These are phyloP conservation scores for Cynopterus brachyotis DNA, from an alignment of 2,113 vertebrate species.

Conservation along the genomic window DNA sequence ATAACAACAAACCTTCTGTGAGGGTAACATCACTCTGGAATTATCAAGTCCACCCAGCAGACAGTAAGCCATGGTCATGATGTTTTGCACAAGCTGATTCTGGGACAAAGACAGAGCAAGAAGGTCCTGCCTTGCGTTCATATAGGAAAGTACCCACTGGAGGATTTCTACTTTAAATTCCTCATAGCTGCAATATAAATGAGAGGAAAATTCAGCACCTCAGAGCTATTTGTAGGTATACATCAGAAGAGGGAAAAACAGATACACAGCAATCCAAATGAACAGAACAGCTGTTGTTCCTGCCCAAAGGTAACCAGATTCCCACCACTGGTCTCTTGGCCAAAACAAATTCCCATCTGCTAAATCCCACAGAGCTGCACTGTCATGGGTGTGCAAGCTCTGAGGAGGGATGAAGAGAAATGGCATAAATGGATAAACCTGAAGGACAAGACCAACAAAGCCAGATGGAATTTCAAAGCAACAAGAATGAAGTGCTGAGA, in stretches of 20 bases:
- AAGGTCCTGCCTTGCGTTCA: neutral
- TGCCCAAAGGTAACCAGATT: neutral
- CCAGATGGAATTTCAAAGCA: neutral
- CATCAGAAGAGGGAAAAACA: neutral
- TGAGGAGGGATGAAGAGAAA: neutral
- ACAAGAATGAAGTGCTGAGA: neutral
- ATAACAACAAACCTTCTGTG: neutral
- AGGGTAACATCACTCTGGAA: neutral
- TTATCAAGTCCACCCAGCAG: neutral
- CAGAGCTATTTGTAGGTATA: neutral
- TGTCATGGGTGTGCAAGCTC: neutral
- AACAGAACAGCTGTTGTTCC: neutral
- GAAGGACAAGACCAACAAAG: slow-evolving; percentile 24
- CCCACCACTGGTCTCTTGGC: neutral
- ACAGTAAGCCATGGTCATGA: neutral
- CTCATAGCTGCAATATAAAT: neutral
- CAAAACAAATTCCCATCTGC: neutral
- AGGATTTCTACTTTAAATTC: neutral
- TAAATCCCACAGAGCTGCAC: neutral
- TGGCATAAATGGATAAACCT: slow-evolving; percentile 1
- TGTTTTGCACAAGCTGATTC: neutral
- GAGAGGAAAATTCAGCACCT: neutral
- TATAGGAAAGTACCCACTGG: neutral
- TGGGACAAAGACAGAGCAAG: neutral
- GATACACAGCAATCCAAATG: neutral